Evolutionary conservation across 2,888 invertebrate genomes (phyloP).

Genomic region (Cerastoderma edule): DNA sequence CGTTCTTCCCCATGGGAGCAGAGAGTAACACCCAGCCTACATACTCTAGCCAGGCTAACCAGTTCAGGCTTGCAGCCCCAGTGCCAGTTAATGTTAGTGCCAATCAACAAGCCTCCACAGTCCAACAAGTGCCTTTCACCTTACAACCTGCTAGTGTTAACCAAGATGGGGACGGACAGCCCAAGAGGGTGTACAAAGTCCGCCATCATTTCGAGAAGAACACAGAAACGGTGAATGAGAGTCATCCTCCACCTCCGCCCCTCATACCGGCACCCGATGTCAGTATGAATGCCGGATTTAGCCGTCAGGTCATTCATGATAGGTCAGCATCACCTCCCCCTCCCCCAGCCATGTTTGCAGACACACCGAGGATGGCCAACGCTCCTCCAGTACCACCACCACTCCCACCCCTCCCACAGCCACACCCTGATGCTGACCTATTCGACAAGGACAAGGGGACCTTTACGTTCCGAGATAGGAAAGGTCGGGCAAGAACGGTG

Average conservation of each 20-base stretch:
- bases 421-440: constrained; percentile 38
- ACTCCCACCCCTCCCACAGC: constrained; percentile 90
- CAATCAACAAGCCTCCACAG: constrained; percentile 21
- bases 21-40: constrained; percentile 45
- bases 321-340: constrained; percentile 65
- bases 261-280: constrained; percentile 77
- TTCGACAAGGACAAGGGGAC: constrained; percentile 72
- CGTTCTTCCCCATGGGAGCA: constrained; percentile 42
- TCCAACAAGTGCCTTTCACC: constrained; percentile 38
- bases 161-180: constrained; percentile 33
- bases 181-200: constrained; percentile 65
- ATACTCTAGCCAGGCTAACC: constrained; percentile 43
- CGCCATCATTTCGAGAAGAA: constrained; percentile 65
- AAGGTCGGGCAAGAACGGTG: constrained; percentile 96
- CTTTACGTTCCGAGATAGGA: constrained; percentile 86
- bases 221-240: constrained; percentile 61
- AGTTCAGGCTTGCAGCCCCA: constrained; percentile 48
- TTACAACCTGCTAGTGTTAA: constrained; percentile 31
- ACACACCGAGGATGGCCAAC: constrained; percentile 61
- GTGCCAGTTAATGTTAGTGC: constrained; percentile 40
- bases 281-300: constrained; percentile 31
- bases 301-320: constrained; percentile 49
- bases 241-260: constrained; percentile 31
- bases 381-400: constrained; percentile 70
- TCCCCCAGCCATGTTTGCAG: constrained; percentile 61